Evolutionary conservation across 64 coral and sea anemone species (phyloP).

Genomic region (Orbicella faveolata): DNA sequence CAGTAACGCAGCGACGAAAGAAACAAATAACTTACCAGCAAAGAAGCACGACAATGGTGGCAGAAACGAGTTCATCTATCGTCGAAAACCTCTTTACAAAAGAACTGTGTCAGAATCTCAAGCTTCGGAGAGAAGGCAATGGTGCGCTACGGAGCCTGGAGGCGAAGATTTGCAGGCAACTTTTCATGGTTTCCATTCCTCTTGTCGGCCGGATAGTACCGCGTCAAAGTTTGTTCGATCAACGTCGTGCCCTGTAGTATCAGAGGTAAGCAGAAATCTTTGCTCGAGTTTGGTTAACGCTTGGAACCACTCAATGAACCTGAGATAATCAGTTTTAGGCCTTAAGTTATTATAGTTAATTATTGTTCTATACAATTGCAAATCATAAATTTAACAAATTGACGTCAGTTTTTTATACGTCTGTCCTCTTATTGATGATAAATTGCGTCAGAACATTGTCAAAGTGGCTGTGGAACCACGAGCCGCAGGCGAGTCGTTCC

Average conservation of each 20-base stretch:
- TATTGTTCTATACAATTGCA: no score
- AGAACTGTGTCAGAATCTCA: constrained; percentile 12
- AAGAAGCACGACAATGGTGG: background rate
- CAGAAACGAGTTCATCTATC: background rate
- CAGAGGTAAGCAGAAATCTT: constrained; percentile 7
- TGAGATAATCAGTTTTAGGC: no score
- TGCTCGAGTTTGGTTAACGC: no score
- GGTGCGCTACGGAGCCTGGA: background rate
- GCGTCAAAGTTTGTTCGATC: background rate
- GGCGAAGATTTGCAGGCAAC: background rate
- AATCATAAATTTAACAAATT: no score
- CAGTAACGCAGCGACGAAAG: background rate
- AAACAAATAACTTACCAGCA: no score
- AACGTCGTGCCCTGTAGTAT: constrained; percentile 41
- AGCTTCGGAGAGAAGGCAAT: constrained; percentile 14
- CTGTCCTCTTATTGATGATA: no score
- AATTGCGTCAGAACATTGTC: no score
- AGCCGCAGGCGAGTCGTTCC: no score
- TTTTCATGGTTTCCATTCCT: background rate
- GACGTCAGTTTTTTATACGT: no score
- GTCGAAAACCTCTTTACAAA: background rate
- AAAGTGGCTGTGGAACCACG: no score
- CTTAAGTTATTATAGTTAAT: no score
- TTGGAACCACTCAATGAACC: no score
- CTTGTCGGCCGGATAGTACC: background rate